Evolutionary conservation across 2,797 vertebrate species (phyloP).

Genomic region (Steatocranus sp.): DNA sequence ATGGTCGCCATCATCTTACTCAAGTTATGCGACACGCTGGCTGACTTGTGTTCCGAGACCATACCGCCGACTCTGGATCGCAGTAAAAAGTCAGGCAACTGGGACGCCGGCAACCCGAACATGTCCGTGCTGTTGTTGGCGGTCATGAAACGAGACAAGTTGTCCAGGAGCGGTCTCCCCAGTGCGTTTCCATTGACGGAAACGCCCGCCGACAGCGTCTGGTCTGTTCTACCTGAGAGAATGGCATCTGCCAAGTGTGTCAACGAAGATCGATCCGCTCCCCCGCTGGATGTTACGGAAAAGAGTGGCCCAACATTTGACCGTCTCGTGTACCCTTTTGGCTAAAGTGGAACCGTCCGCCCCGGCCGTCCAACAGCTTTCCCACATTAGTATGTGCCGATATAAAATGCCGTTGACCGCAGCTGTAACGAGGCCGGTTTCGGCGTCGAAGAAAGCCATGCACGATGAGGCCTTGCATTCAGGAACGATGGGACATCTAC

Average conservation of each 20-base stretch:
- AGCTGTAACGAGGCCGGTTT: neutral
- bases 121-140: neutral
- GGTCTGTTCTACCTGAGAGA: neutral
- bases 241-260: neutral
- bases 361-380: neutral
- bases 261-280: neutral
- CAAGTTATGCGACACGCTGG: neutral
- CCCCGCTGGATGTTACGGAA: neutral
- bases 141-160: neutral
- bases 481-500: neutral
- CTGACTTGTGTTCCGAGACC: neutral
- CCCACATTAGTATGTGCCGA: neutral
- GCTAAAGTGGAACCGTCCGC: neutral
- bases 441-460: neutral
- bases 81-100: neutral
- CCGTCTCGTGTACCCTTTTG: neutral
- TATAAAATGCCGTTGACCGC: neutral
- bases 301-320: neutral
- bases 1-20: neutral
- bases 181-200: neutral
- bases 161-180: neutral
- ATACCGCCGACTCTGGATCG: neutral
- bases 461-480: neutral
- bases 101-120: neutral
- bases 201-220: neutral